Base-by-base conservation (phyloP, 2,113 vertebrate genomes). In the Hemiscyllium ocellatum region DNA sequence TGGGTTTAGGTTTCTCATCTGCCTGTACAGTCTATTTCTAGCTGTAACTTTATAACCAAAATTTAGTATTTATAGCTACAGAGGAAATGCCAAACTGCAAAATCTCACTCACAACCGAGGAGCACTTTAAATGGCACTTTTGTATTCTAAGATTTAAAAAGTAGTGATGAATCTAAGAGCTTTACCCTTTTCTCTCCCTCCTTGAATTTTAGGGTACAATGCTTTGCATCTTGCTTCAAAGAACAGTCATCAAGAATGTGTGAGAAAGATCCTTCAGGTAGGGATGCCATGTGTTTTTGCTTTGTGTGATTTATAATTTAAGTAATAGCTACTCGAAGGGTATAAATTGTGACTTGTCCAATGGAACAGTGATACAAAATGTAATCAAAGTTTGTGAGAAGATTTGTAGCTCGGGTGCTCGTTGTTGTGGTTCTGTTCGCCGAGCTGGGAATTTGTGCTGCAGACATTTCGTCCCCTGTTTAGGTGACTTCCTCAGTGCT, bases 211-310 rank as follows among this genome's bases (percentile, higher is more conserved):
- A 99, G 99, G 99, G 95, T 98, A 98, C 94, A 98, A 97, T 78
- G 98, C 98, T 96, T 98, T 99, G 97, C 99, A 99, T 96, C 98
- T 99, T 26, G 99, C 99, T 96, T 98, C 98, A 96, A 99, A 98
- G 98, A 98, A 99, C 97, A 98, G 98, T 96, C 99, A 99, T 69
- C 96, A 96, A 0, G 99, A 99, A 33, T 99, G 98, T 96, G 95
- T 98, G 97, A 98, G 96, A 96, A 99, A 97, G 87, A 98, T 99
- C 50, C 97, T 99, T 96, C 99, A 99, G 99, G 99, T 99, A 97
- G 29, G 29, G 33, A 20, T 47, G 22, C 52, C 24, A 37, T 29
- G 2, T 15, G 42, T 52, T 33, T 29, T 78, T 85, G 7, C 4
- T 95, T 0, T 33, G 2, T 33, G n/a, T 22, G 13, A 42, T 29